Evolutionary conservation across 2,888 invertebrate species (phyloP), one percentile per base, ranked within the genome.

Genomic region (Metopia argyrocephala): DNA sequence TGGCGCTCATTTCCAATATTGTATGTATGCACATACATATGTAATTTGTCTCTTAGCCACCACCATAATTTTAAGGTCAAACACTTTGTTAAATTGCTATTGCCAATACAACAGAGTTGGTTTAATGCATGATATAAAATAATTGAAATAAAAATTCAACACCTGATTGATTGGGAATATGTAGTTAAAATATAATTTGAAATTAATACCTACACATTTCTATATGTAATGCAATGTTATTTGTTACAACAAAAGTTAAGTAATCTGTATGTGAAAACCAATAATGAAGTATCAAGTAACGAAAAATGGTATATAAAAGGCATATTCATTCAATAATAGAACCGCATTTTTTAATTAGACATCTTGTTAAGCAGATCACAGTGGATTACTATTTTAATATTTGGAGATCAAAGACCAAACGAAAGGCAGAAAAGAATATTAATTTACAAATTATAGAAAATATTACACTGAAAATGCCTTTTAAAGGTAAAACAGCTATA

Each of bases 401-500:
- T 54, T 76, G 80, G 23, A 82, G 74, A 69, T 78, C 75, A n/a
- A 71, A 54, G 27, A 61, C 31, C 50, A 23, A 48, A 20, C 9
- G 38, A 23, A 50, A 25, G 3, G 5, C 28, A 7, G 20, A n/a
- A 69, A 48, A 69, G 64, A 28, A 31, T 64, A 54, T 18, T 25
- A 18, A 23, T 48, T 50, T 62, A 28, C 61, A 52, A 21, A 3
- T 21, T 21, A 23, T 28, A 18, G 27, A 59, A 45, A 64, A 25
- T 25, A 50, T 25, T 1, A 70, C 70, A 50, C 31, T 54, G 9
- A 61, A 56, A 76, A 89, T 89, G 89, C 82, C 87, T 25, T 88
- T 89, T 75, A 85, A 86, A 20, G 90, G 89, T 69, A 90, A 90
- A 83, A 88, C 89, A 82, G 89, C 87, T n/a, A 87, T 90, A 45